Conservation (phyloP, 1,140 invertebrate species). For the Drosophila kanapiae region DNA sequence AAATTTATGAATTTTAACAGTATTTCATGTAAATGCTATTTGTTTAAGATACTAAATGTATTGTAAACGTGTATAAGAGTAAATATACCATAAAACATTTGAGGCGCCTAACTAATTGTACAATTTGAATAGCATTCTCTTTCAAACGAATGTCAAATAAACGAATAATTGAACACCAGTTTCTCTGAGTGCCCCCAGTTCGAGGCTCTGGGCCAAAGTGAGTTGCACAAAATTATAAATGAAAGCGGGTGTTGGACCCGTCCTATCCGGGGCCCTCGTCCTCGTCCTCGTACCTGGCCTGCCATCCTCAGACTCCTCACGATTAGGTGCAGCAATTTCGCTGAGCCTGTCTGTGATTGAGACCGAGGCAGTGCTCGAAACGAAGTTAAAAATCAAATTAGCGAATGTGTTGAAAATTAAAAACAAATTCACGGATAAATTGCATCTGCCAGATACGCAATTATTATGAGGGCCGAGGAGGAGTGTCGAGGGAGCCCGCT, state of each 20-base stretch:
- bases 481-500: constrained; percentile 27
- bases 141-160: too few species aligned
- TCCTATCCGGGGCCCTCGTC: constrained; percentile 31
- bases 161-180: not conserved
- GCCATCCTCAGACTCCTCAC: constrained; percentile 52
- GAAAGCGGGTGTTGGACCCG: constrained; percentile 75
- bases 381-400: constrained; percentile 85
- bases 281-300: constrained; percentile 3
- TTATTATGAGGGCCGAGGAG: constrained; percentile 75
- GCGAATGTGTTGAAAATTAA: constrained; percentile 85
- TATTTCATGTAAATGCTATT: too few species aligned
- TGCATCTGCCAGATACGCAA: constrained; percentile 85
- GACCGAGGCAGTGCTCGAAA: constrained; percentile 79
- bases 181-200: constrained; percentile 14
- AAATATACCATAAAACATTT: too few species aligned
- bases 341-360: constrained; percentile 78
- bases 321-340: constrained; percentile 82
- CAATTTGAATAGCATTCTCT: too few species aligned
- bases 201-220: constrained; percentile 59
- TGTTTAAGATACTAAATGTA: too few species aligned
- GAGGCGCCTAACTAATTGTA: too few species aligned
- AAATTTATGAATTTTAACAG: too few species aligned
- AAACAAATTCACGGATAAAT: constrained; percentile 85
- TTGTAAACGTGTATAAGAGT: too few species aligned
- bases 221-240: constrained; percentile 81